Conservation (phyloP, 1,140 invertebrate genomes). For the Bombus waltoni region DNA sequence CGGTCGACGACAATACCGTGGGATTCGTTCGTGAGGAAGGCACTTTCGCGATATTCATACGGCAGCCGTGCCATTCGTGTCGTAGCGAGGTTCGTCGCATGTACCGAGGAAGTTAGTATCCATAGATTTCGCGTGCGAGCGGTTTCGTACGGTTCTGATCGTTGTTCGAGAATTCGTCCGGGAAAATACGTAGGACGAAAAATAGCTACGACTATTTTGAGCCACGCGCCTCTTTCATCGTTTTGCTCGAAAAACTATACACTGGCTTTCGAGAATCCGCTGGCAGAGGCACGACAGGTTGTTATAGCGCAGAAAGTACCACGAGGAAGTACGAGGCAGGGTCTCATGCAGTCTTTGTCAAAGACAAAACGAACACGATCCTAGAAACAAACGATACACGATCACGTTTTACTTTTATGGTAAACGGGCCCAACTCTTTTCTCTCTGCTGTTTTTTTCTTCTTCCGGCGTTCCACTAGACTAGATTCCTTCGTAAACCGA, state of each 20-base stretch:
- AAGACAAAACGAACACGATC: not conserved
- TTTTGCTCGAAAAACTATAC: not conserved
- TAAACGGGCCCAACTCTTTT: not conserved
- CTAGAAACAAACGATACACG: not conserved
- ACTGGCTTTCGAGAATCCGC: not conserved
- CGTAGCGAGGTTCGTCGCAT: not conserved
- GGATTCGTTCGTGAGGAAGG: constrained; percentile 4
- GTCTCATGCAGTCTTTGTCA: not conserved
- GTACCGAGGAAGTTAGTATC: not conserved
- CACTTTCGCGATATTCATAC: not conserved
- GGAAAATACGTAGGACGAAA: not conserved
- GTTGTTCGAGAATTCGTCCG: not conserved
- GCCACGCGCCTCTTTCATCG: not conserved
- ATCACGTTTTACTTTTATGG: not conserved
- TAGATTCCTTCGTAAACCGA: not conserved
- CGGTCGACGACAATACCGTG: not conserved
- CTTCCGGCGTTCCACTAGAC: not conserved
- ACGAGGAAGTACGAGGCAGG: not conserved
- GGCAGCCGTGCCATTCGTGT: not conserved
- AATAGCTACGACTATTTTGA: not conserved
- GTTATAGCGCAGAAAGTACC: not conserved
- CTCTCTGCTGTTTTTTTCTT: not conserved
- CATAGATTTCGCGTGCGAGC: not conserved
- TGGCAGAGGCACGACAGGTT: not conserved
- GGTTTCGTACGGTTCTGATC: not conserved